Evolutionary conservation across 2,888 invertebrate genomes (phyloP), one percentile per base, ranked within the genome.

Genomic region (Noctua pronuba): DNA sequence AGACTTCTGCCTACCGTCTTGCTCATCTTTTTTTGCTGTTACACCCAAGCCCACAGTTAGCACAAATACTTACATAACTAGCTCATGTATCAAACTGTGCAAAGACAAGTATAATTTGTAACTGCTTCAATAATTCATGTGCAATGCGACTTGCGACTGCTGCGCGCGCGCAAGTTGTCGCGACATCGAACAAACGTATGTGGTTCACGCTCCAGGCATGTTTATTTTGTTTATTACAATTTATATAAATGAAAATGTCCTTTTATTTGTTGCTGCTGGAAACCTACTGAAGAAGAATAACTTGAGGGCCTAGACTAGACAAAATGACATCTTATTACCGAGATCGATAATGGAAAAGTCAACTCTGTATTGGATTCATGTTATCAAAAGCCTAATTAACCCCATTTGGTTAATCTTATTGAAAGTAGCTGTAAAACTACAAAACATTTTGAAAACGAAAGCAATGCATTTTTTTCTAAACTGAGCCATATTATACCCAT

Each of bases 61-160:
- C 60, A 75, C 65, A 77, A 64, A 82, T 65, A 69, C 31, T 72
- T 35, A 77, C 64, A 68, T 35, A 83, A 72, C 46, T 64, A 62
- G 62, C 70, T 13, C 49, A 46, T 70, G 77, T 72, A 69, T 82
- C 65, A 58, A 73, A 86, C 58, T 65, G 73, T 28, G 86, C 64
- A 73, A 87, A 83, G 77, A 83, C 75, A 83, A 80, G 76, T 88
- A 85, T 89, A 90, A 91, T 91, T 89, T 90, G 89, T 89, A 80
- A 86, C 84, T 85, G 75, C 81, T 88, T 90, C 87, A 85, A 91
- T 92, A 90, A 92, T 90, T 90, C 92, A 92, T 90, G 89, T 79
- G 83, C 79, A 74, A 80, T 77, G 72, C 77, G 77, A 80, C 71
- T 46, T 77, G 73, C 75, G 76, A 80, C 70, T 52, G 68, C 70